These are phyloP conservation scores for Erebia epiphron DNA, from an alignment of 2,888 invertebrate genomes.

Conservation along the genomic window DNA sequence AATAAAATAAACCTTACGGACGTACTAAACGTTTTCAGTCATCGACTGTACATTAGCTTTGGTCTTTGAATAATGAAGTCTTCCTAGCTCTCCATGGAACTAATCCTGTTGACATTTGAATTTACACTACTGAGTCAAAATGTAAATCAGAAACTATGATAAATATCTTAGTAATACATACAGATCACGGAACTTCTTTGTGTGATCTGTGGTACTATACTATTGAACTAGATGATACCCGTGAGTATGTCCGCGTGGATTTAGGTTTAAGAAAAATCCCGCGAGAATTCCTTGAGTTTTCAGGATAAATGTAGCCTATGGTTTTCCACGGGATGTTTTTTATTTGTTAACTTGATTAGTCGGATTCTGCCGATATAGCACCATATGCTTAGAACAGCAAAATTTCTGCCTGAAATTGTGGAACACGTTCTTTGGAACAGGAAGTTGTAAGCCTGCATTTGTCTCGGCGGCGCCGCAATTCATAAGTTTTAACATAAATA, in stretches of 20 bases:
- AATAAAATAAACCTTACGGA: no score
- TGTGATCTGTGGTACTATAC: no score
- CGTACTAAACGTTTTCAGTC: no score
- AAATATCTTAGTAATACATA: no score
- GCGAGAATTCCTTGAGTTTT: no score
- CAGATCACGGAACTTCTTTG: no score
- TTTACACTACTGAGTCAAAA: neutral
- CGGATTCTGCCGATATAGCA: neutral
- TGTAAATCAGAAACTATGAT: neutral
- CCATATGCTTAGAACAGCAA: neutral
- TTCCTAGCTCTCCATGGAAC: neutral
- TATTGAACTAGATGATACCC: no score
- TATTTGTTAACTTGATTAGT: no score
- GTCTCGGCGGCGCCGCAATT: neutral
- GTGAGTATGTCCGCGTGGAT: no score
- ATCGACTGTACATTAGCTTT: no score
- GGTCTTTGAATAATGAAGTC: constrained; percentile 4
- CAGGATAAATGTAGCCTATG: no score
- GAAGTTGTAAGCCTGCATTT: constrained; percentile 9
- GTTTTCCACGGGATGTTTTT: no score
- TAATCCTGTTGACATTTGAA: constrained; percentile 7
- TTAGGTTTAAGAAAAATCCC: neutral
- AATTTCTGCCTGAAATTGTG: constrained; percentile 7
- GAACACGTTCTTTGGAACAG: neutral
- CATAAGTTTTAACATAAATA: constrained; percentile 12